Evolutionary conservation across 2,888 invertebrate genomes (phyloP).

Genomic region (Dasypogon diadema): DNA sequence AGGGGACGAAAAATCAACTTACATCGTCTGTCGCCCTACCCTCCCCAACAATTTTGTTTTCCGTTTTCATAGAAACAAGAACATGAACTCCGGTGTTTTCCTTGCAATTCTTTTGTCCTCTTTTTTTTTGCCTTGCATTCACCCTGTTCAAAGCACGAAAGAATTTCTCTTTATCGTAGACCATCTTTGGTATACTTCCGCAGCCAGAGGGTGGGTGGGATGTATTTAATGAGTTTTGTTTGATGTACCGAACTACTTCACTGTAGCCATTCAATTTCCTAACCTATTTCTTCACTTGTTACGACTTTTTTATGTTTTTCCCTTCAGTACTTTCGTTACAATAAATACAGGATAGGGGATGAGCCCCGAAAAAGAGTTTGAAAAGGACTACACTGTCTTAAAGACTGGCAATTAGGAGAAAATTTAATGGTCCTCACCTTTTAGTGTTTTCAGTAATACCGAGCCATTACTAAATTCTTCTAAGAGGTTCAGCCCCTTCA

Average conservation of each 20-base stretch:
- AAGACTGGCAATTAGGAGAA: constrained; percentile 38
- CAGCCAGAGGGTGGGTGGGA: not conserved
- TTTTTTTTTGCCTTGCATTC: too few relatives aligned
- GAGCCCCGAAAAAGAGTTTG: constrained; percentile 3
- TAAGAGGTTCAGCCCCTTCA: not conserved
- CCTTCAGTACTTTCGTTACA: constrained; percentile 14
- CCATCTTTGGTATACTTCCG: not conserved
- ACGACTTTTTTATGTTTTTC: constrained; percentile 37
- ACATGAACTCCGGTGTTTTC: not conserved
- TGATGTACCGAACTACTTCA: constrained; percentile 20
- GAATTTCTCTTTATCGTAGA: not conserved
- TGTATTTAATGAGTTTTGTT: constrained; percentile 47
- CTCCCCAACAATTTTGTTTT: not conserved
- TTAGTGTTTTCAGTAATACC: not conserved
- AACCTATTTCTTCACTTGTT: constrained; percentile 21
- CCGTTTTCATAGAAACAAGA: not conserved
- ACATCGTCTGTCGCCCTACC: too few relatives aligned
- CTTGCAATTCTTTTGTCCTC: too few relatives aligned
- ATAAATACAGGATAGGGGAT: constrained; percentile 30
- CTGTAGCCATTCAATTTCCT: constrained; percentile 41
- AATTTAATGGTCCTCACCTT: constrained; percentile 39
- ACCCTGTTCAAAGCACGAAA: not conserved
- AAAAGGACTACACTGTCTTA: constrained; percentile 4
- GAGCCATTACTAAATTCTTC: constrained; percentile 2
- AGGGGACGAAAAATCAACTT: not conserved